Percentiles rank a stretch among this genome's conserved stretches.
These are phyloP conservation scores for Trididemnum nubilum DNA, from an alignment of 23 tunicate species.

Conservation along the genomic window DNA sequence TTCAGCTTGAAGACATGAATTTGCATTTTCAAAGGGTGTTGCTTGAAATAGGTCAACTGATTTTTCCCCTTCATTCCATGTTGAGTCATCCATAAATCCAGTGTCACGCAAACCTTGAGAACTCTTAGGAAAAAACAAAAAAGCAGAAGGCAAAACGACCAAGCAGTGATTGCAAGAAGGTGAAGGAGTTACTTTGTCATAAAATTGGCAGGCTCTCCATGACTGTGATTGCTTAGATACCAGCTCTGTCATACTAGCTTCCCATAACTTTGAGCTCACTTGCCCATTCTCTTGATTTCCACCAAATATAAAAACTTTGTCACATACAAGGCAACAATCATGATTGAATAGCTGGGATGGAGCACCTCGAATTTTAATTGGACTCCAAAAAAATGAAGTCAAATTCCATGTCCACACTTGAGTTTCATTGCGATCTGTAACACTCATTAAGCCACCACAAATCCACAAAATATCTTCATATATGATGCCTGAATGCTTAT, in stretches of 20 bases:
- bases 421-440: constrained; percentile 48
- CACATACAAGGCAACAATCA: constrained; percentile 45
- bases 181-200: constrained; percentile 43
- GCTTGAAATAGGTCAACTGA: too few species aligned
- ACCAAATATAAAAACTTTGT: constrained; percentile 73
- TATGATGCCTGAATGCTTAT: constrained; percentile 74
- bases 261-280: constrained; percentile 56
- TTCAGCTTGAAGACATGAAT: too few species aligned
- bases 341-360: constrained; percentile 76
- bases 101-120: background rate
- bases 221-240: constrained; percentile 2
- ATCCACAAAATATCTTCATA: constrained; percentile 67
- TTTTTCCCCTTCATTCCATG: background rate
- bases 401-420: constrained; percentile 69
- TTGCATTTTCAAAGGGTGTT: too few species aligned
- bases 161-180: constrained; percentile 44
- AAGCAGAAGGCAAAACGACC: background rate
- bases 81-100: background rate
- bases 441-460: constrained; percentile 81
- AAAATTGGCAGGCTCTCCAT: constrained; percentile 46
- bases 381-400: constrained; percentile 37
- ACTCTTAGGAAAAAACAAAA: background rate
- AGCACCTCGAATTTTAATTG: constrained; percentile 55
- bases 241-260: constrained; percentile 13
- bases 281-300: constrained; percentile 69